Evolutionary conservation across 2,888 invertebrate species (phyloP), one percentile per base, ranked within the genome.

Genomic region (Tinea pellionella): DNA sequence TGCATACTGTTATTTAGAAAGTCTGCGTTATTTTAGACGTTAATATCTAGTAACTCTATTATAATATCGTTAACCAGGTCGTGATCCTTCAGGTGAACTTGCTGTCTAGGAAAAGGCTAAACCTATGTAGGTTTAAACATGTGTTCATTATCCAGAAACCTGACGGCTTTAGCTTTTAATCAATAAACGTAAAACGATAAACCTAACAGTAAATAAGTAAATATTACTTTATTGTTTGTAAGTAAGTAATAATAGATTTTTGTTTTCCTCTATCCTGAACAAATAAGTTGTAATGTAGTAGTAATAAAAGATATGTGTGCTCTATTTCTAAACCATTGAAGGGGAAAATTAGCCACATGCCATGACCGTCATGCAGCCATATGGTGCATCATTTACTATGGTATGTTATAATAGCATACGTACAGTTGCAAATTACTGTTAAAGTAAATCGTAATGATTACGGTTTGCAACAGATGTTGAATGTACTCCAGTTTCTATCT

Each of bases 371-470:
- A 51, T 9, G n/a, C 13, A 24, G 16, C 24, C 53, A 53, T 53
- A 53, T 53, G 53, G 18, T 24, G 53, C 53, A 53, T 24, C 24
- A 53, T 53, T 53, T 53, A 53, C 53, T 53, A 53, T 53, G 24
- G 53, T 24, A 53, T 53, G 18, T 12, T 24, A 7, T 53, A 53
- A 53, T 53, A 53, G 53, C 53, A 24, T 53, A 53, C 64, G 64
- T 73, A 78, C 72, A 74, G 73, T 75, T 75, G 68, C 66, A 69
- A 70, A 64, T 68, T 64, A 66, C 68, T 65, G 61, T 65, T 63
- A 68, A 65, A 66, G 64, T 68, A 62, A 62, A 65, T 64, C 57
- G 57, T 60, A 30, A 47, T 57, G 57, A 57, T 57, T 57, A 57
- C 57, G 30, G 57, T 57, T 16, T 19, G 57, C 53, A 15, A 32